Conservation (phyloP, 2,797 vertebrate genomes). For the Melanotaenia maccullochi region DNA sequence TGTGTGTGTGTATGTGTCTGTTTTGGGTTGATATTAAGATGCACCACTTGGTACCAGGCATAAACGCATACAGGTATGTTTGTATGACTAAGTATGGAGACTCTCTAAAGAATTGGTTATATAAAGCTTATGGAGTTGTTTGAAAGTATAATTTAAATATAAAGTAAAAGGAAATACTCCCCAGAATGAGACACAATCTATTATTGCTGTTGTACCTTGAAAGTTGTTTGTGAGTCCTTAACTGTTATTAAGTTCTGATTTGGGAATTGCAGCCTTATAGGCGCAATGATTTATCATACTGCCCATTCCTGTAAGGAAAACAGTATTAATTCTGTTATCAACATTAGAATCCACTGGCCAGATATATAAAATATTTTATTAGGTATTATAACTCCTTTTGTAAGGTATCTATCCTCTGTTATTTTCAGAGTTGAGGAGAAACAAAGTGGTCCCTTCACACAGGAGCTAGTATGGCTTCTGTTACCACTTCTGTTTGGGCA, state of each 20-base stretch:
- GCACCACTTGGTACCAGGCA: slow-evolving; percentile 2
- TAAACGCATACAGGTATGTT: neutral
- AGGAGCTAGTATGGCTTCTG: slow-evolving; percentile 70
- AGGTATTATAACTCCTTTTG: slow-evolving; percentile 8
- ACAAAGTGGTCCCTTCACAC: slow-evolving; percentile 59
- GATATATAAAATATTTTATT: slow-evolving; percentile 8
- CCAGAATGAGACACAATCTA: neutral
- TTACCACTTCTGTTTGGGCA: slow-evolving; percentile 71
- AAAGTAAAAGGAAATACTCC: slow-evolving; percentile 4
- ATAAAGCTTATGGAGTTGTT: slow-evolving; percentile 23
- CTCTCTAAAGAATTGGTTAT: slow-evolving; percentile 7
- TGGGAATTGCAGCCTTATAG: neutral
- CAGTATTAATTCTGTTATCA: neutral
- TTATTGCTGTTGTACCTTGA: neutral
- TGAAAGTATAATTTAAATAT: slow-evolving; percentile 11
- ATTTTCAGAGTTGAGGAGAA: slow-evolving; percentile 52
- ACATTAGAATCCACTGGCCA: neutral
- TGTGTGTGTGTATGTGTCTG: neutral
- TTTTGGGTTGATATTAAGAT: slow-evolving; percentile 11
- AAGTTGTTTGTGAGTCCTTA: neutral
- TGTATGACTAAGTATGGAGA: slow-evolving; percentile 9
- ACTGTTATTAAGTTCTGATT: neutral
- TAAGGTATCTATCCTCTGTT: slow-evolving; percentile 33
- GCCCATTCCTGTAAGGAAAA: neutral
- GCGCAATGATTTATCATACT: neutral